Base-by-base conservation (phyloP, 2,113 vertebrate species). In the Eurypyga helias region DNA sequence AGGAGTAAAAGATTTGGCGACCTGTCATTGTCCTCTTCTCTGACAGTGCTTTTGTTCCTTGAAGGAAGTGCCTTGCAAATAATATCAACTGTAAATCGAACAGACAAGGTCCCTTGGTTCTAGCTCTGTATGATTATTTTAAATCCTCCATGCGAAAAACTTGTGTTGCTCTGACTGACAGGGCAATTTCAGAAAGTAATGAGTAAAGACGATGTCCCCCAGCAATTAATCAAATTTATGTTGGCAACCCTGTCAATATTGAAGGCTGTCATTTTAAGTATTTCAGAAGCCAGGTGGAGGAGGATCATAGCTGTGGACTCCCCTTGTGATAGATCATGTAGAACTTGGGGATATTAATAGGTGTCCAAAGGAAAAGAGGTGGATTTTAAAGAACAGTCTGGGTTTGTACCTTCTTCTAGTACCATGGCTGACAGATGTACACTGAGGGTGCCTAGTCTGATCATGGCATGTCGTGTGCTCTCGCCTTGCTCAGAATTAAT, bases 181-280 rank as follows among this genome's bases (percentile, higher is more conserved):
- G 71, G 49, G 79, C 67, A 89, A 71, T 96, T 93, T 96, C 43
- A 51, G 67, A 29, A 0, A 90, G 51, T 95, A 84, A 91, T 67
- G 60, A 75, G 38, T 95, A 89, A 94, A 95, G 76, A 94, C 75
- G 48, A 92, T 75, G 51, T 78, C 38, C 51, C 43, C 1, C 6
- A 66, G 46, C 80, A 94, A 70, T 89, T 96, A 83, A 89, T 96
- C 67, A 81, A 60, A 92, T 86, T 94, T 91, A 34, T 95, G 61
- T 93, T n/a, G 33, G 43, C 64, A 93, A 61, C 55, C 21, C 81
- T 95, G 51, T 87, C 84, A 84, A 43, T 91, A 84, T 78, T 84
- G 24, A 85, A 90, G 48, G 38, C 60, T 91, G 87, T 89, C 57
- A 67, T 49, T 91, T 82, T 72, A 87, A 73, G 92, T 95, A 81